A percentile compares a stretch with the other conserved stretches of the same genome.
Conservation (phyloP, 2,888 invertebrate species). For the Kuschelorhynchus macadamiae region DNA sequence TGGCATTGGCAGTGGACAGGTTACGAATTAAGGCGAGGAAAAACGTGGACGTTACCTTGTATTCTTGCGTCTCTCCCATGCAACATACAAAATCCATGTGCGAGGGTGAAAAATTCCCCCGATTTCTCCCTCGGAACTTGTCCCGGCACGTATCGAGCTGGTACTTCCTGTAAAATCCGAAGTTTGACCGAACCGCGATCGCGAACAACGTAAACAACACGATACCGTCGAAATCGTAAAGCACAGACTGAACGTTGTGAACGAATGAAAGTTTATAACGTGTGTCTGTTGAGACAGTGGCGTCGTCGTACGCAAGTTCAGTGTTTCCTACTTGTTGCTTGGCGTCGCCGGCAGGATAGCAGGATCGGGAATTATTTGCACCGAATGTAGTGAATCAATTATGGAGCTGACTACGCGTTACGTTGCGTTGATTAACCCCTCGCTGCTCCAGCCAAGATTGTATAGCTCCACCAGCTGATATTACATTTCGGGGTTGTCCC, state of each 20-base stretch:
- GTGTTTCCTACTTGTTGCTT: slow-evolving; percentile 40
- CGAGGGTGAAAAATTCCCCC: neutral
- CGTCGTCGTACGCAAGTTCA: slow-evolving; percentile 38
- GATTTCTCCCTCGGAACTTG: slow-evolving; percentile 4
- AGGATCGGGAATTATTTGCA: slow-evolving; percentile 9
- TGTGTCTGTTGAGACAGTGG: slow-evolving; percentile 25
- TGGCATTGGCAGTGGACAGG: slow-evolving; percentile 27
- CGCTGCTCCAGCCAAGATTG: too few relatives aligned
- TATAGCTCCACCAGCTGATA: too few relatives aligned
- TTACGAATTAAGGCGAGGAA: too few relatives aligned
- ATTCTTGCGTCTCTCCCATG: neutral
- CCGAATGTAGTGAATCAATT: slow-evolving; percentile 12
- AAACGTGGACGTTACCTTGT: slow-evolving; percentile 27
- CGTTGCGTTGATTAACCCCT: neutral
- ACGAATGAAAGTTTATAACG: slow-evolving; percentile 33
- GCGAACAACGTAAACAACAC: slow-evolving; percentile 14
- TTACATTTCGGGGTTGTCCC: too few relatives aligned
- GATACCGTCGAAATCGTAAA: slow-evolving; percentile 6
- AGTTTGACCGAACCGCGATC: slow-evolving; percentile 14
- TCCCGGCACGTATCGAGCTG: slow-evolving; percentile 8
- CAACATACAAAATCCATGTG: slow-evolving; percentile 19
- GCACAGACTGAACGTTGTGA: slow-evolving; percentile 35
- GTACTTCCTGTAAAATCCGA: slow-evolving; percentile 11
- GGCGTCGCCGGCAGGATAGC: neutral
- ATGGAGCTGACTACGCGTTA: slow-evolving; percentile 1